phyloP scores from a whole-genome alignment of 2,113 vertebrate species.

The Nematolebias whitei region DNA sequence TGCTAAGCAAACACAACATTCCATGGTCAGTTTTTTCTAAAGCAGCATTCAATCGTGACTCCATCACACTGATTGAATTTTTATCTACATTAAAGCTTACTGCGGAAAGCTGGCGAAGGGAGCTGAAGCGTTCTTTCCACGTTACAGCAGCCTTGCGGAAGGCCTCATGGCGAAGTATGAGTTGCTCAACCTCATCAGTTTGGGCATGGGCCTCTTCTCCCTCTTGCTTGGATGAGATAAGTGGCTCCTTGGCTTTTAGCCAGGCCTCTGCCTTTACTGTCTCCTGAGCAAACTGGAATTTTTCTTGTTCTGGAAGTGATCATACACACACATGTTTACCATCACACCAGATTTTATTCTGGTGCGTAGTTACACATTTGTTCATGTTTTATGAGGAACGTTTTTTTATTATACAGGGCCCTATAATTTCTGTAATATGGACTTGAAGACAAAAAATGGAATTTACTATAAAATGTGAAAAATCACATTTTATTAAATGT shows the following conservation, averaged over 20 bases:
- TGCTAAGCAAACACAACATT: conserved; percentile 46
- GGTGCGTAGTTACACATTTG: not conserved
- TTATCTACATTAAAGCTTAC: conserved; percentile 71
- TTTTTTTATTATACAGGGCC: too few species aligned
- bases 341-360: conserved; percentile 7
- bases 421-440: too few species aligned
- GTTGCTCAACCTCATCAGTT: conserved; percentile 90
- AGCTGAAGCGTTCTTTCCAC: conserved; percentile 92
- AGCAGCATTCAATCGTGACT: conserved; percentile 56
- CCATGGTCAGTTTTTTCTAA: conserved; percentile 42
- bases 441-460: too few species aligned
- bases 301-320: conserved; percentile 83
- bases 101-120: conserved; percentile 88
- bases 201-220: conserved; percentile 82
- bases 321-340: conserved; percentile 21
- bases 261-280: conserved; percentile 87
- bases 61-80: conserved; percentile 59
- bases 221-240: conserved; percentile 76
- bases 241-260: conserved; percentile 88
- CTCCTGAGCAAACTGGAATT: conserved; percentile 86
- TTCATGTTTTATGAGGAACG: not conserved
- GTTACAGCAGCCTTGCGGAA: conserved; percentile 90
- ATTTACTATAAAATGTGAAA: too few species aligned
- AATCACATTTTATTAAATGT: too few species aligned
- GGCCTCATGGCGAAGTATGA: conserved; percentile 93